phyloP scores from a whole-genome alignment of 2,797 vertebrate genomes.

The Nyctibius grandis region DNA sequence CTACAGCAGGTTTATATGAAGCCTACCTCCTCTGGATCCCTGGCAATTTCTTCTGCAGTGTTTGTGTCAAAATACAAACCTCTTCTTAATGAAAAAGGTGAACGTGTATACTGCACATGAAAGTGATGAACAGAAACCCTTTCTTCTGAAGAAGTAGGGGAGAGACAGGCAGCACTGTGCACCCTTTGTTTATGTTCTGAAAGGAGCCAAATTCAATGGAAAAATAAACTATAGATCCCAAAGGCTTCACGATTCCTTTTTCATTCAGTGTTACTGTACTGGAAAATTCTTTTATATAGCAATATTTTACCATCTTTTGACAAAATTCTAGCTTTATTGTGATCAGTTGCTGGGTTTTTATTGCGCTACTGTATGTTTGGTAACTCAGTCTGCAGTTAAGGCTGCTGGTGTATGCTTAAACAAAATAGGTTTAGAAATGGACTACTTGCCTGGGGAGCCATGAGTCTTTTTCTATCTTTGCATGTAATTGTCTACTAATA shows the following conservation, averaged over 20 bases:
- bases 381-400: not conserved
- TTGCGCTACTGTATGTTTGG: not conserved
- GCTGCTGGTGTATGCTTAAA: not conserved
- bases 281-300: slow-evolving; percentile 5
- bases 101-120: not conserved
- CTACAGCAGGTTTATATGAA: not conserved
- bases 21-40: not conserved
- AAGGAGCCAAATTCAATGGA: not conserved
- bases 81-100: not conserved
- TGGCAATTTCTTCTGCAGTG: not conserved
- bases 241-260: slow-evolving; percentile 6
- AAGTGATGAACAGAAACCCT: not conserved
- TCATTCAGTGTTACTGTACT: not conserved
- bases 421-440: not conserved
- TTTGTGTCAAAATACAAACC: not conserved
- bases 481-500: not conserved
- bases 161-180: not conserved
- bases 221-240: slow-evolving; percentile 13
- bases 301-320: slow-evolving; percentile 4
- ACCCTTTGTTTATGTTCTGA: slow-evolving; percentile 1
- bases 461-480: not conserved
- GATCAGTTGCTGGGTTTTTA: not conserved
- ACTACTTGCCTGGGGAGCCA: not conserved
- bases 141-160: not conserved
- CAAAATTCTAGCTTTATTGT: not conserved